Evolutionary conservation across 64 coral and sea anemone genomes (phyloP).

Genomic region (Platygyra sinensis): DNA sequence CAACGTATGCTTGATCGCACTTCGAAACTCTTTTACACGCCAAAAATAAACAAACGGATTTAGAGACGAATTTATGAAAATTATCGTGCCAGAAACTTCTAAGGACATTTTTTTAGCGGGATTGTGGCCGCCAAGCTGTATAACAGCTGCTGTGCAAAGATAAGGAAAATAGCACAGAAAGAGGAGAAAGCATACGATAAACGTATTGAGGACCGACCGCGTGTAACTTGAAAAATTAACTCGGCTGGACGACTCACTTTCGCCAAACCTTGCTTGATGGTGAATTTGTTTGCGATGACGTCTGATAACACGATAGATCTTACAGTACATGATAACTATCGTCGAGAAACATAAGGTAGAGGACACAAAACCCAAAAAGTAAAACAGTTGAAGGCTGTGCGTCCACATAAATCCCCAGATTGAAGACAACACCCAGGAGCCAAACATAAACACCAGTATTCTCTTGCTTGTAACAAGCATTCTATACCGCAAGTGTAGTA

Average conservation of each 20-base stretch:
- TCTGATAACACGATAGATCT: conserved; percentile 10
- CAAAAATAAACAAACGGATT: conserved; percentile 23
- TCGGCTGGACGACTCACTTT: neutral
- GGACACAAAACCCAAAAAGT: neutral
- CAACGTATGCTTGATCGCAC: neutral
- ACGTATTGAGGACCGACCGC: neutral
- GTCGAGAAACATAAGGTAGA: neutral
- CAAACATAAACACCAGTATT: neutral
- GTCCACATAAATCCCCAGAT: conserved; percentile 19
- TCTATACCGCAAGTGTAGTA: conserved; percentile 52
- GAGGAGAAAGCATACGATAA: conserved; percentile 5
- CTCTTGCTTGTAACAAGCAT: neutral
- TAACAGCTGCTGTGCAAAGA: neutral
- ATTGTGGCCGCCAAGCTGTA: neutral
- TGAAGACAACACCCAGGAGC: conserved; percentile 1
- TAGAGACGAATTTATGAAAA: conserved; percentile 6
- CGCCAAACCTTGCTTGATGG: neutral
- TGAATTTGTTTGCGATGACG: conserved; percentile 2
- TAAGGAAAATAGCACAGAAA: conserved; percentile 25
- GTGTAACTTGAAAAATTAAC: neutral
- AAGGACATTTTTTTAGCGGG: neutral
- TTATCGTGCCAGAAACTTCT: neutral
- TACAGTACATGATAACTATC: conserved; percentile 7
- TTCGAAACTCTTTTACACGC: conserved; percentile 19
- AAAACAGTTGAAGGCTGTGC: neutral